Evolutionary conservation across 1,140 invertebrate genomes (phyloP).

Genomic region (Pseudoatta argentina): DNA sequence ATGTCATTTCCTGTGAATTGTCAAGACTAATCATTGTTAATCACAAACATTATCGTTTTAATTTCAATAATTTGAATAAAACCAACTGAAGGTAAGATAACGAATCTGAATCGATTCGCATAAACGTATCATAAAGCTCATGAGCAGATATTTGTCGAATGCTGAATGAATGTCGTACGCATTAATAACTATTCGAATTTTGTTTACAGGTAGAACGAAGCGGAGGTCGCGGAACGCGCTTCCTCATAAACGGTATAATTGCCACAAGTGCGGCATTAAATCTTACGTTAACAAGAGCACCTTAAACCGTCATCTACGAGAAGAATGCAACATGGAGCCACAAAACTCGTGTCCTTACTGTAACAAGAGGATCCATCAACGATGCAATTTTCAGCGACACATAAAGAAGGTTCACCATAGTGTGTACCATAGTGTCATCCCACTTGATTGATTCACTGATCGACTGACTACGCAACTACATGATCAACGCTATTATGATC

Average conservation of each 20-base stretch:
- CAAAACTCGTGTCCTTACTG: slow-evolving; percentile 87
- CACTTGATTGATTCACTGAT: not conserved
- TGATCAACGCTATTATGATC: not conserved
- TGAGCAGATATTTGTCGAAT: not conserved
- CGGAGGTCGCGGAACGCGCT: not conserved
- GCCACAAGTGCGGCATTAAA: slow-evolving; percentile 79
- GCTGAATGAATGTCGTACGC: not conserved
- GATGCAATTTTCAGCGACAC: slow-evolving; percentile 78
- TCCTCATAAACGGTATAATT: slow-evolving; percentile 78
- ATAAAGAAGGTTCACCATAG: slow-evolving; percentile 43
- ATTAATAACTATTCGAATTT: slow-evolving; percentile 37
- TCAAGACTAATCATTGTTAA: slow-evolving; percentile 1
- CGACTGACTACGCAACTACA: not conserved
- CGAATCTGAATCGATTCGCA: not conserved
- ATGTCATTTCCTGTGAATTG: not conserved
- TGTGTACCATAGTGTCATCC: not conserved
- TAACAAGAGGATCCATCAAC: slow-evolving; percentile 80
- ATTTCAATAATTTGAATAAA: not conserved
- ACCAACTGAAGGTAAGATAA: not conserved
- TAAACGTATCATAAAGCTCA: slow-evolving; percentile 21
- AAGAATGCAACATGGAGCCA: slow-evolving; percentile 87
- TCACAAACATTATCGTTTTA: not conserved
- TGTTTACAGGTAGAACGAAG: slow-evolving; percentile 55
- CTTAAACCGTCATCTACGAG: slow-evolving; percentile 84
- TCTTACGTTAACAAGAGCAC: slow-evolving; percentile 85